These are phyloP conservation scores for Cantharis rufa DNA, from an alignment of 2,888 invertebrate species.

Conservation along the genomic window DNA sequence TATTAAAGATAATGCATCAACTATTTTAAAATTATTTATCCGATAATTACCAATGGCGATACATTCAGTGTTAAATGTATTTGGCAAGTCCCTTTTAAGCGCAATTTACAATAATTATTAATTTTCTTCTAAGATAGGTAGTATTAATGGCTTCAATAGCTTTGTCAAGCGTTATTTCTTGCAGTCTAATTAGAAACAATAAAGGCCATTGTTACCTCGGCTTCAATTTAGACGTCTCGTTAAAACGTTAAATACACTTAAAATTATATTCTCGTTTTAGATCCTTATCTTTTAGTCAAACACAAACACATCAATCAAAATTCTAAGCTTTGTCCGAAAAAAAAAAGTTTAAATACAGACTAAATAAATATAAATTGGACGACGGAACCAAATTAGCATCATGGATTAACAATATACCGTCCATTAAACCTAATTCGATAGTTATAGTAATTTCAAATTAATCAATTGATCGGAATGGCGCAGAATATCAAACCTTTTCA, in stretches of 20 bases:
- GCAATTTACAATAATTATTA: neutral
- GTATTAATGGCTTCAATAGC: neutral
- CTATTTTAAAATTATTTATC: neutral
- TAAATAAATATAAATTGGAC: neutral
- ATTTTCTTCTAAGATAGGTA: neutral
- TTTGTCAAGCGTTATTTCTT: neutral
- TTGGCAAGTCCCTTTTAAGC: neutral
- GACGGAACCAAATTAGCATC: neutral
- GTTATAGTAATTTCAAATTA: neutral
- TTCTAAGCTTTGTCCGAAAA: neutral
- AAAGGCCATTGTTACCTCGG: neutral
- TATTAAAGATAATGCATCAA: neutral
- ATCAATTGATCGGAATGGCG: neutral
- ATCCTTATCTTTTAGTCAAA: neutral
- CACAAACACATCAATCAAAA: neutral
- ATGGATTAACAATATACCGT: neutral
- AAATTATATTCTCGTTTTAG: neutral
- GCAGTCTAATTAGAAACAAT: neutral
- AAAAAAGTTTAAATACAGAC: neutral
- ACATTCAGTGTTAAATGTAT: neutral
- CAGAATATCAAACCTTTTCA: too few species aligned
- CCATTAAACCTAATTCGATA: neutral
- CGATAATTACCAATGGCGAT: neutral
- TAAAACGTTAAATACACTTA: neutral
- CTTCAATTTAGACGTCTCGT: neutral